Percentiles rank a stretch among this genome's conserved stretches.
These are phyloP conservation scores for Apodemia hepburni DNA, from an alignment of 2,888 invertebrate species.

Conservation along the genomic window DNA sequence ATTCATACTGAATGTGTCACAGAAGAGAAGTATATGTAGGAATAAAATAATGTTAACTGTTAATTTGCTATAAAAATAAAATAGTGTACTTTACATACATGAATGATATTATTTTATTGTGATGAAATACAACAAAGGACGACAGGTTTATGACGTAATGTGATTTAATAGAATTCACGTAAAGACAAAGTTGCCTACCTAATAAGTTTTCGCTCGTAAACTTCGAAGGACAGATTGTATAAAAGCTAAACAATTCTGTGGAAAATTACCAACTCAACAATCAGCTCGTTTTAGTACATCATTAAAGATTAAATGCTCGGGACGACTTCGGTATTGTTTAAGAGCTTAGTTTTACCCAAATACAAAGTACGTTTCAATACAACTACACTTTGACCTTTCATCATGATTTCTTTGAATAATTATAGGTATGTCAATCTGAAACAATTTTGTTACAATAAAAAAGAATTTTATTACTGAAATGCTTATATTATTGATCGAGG, in stretches of 20 bases:
- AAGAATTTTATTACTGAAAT: background rate
- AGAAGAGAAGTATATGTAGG: too few species aligned
- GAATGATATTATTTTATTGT: background rate
- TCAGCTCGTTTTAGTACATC: conserved; percentile 30
- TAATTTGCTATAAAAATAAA: background rate
- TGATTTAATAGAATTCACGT: conserved; percentile 10
- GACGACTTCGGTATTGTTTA: conserved; percentile 20
- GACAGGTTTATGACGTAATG: conserved; percentile 4
- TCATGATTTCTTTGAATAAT: too few species aligned
- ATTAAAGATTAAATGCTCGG: conserved; percentile 26
- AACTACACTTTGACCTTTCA: background rate
- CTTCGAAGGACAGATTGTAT: conserved; percentile 8
- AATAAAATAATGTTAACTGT: too few species aligned
- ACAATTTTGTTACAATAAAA: too few species aligned
- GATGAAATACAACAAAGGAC: conserved; percentile 7
- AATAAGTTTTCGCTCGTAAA: conserved; percentile 16
- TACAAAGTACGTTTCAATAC: background rate
- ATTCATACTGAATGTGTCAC: too few species aligned
- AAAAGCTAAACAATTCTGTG: conserved; percentile 19
- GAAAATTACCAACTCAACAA: conserved; percentile 29
- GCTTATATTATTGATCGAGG: background rate
- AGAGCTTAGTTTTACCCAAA: conserved; percentile 1
- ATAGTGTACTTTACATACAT: background rate
- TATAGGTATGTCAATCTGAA: too few species aligned
- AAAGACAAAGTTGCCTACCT: conserved; percentile 2